Conservation (phyloP, 2,113 vertebrate genomes). For the Stictonetta naevosa region DNA sequence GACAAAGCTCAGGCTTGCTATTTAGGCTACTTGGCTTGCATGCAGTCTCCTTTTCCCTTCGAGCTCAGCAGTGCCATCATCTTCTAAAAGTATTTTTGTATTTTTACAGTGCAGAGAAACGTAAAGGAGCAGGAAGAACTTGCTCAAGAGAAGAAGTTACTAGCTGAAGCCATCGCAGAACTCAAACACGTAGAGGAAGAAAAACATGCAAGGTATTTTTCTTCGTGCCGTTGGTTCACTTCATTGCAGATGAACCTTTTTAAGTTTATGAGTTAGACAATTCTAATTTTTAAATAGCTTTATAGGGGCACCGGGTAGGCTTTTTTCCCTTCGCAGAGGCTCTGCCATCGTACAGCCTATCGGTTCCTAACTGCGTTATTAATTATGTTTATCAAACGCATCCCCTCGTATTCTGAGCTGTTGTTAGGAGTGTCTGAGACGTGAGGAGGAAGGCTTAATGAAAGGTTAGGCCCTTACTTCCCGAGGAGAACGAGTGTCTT, state of each 20-base stretch:
- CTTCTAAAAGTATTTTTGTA: neutral
- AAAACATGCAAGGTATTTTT: constrained; percentile 68
- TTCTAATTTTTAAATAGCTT: neutral
- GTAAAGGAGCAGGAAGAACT: constrained; percentile 74
- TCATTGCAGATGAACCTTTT: neutral
- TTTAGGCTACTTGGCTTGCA: neutral
- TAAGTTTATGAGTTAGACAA: neutral
- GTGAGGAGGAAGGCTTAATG: neutral
- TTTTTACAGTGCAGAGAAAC: constrained; percentile 78
- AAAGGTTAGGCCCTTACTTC: neutral
- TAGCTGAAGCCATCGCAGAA: constrained; percentile 71
- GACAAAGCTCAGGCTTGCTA: neutral
- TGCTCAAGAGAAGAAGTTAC: constrained; percentile 72
- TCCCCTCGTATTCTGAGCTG: neutral
- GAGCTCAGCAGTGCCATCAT: neutral
- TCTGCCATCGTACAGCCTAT: neutral
- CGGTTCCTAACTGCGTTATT: neutral
- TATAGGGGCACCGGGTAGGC: neutral
- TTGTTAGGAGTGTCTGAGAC: neutral
- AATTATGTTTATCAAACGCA: neutral
- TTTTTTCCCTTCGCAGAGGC: neutral
- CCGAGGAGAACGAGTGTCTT: neutral
- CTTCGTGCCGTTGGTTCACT: rapidly evolving
- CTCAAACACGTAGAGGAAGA: constrained; percentile 76
- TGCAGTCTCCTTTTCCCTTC: neutral